Evolutionary conservation across 2,888 invertebrate genomes (phyloP).

Genomic region (Hydraecia micacea): DNA sequence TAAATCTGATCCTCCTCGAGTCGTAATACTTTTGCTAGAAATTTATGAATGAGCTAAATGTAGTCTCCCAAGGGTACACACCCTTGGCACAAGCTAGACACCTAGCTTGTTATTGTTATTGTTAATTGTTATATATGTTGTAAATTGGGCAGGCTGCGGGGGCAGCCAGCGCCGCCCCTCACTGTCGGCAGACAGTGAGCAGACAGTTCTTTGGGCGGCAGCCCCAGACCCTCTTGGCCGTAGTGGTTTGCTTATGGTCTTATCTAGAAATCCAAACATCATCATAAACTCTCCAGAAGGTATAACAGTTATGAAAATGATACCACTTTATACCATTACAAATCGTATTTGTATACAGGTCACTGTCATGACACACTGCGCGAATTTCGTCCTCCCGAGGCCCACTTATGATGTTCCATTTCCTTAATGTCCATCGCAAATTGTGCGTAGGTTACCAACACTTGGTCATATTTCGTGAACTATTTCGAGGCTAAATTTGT

Average conservation of each 20-base stretch:
- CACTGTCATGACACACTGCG: slow-evolving; percentile 69
- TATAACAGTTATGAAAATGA: slow-evolving; percentile 1
- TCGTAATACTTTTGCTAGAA: background rate
- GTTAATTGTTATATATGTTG: no score
- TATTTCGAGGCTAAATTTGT: slow-evolving; percentile 19
- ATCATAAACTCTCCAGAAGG: slow-evolving; percentile 20
- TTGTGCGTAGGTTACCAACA: slow-evolving; percentile 64
- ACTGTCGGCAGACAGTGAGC: no score
- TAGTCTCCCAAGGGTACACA: background rate
- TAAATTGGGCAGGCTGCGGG: no score
- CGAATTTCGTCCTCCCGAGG: slow-evolving; percentile 61
- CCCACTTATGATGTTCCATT: slow-evolving; percentile 68
- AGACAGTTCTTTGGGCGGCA: no score
- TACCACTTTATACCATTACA: slow-evolving; percentile 31
- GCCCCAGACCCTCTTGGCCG: no score
- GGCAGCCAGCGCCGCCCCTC: no score
- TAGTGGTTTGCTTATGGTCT: background rate
- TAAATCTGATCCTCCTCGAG: background rate
- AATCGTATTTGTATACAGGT: slow-evolving; percentile 63
- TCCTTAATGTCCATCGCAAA: slow-evolving; percentile 66
- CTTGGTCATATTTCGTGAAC: slow-evolving; percentile 49
- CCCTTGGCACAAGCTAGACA: no score
- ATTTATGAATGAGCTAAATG: background rate
- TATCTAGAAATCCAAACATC: background rate
- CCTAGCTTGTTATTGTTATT: no score